Evolutionary conservation across 1,140 invertebrate genomes (phyloP), one percentile per base, ranked within the genome.

Genomic region (Holcopasites calliopsidis): DNA sequence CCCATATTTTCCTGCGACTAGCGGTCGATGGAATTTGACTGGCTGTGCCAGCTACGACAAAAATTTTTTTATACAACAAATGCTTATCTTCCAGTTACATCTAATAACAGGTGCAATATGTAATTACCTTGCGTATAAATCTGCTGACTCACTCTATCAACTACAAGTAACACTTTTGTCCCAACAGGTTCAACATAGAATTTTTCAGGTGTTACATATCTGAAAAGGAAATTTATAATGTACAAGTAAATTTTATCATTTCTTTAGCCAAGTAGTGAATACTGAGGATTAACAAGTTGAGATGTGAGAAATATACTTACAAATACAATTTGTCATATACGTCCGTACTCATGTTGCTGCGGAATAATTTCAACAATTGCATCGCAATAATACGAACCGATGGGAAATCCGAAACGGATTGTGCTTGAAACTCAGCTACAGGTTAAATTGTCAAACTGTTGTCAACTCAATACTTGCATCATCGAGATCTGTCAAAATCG

Each of bases 1-100:
- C 98, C 93, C 95, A 97, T 77, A 99, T 97, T 76, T 94, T 93
- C 76, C 94, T 94, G 71, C 94, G 93, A 69, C 93, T 93, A 49
- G 93, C 94, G 44, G 93, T 93, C 28, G 93, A 89, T 70, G 94
- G 93, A 81, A 95, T 94, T 85, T 94, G 92, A 77, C 92, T 92
- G 61, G 91, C 86, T 28, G 86, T 90, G 77, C 94, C 93, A 73
- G 84, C 93, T 94, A 71, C 42, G 90, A 75, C 33, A 64, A 16
- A 33, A 13, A 60, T 10, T n/a, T n/a, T n/a, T n/a, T n/a, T n/a
- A n/a, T n/a, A n/a, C n/a, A n/a, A n/a, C n/a, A n/a, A n/a, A n/a
- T n/a, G n/a, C n/a, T n/a, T n/a, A n/a, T n/a, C 3, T 1, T 0
- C 26, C 11, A 1, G 7, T n/a, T 5, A 7, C 23, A 38, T 4